Base-by-base conservation (phyloP, 2,888 invertebrate genomes). In the Netelia inedita region DNA sequence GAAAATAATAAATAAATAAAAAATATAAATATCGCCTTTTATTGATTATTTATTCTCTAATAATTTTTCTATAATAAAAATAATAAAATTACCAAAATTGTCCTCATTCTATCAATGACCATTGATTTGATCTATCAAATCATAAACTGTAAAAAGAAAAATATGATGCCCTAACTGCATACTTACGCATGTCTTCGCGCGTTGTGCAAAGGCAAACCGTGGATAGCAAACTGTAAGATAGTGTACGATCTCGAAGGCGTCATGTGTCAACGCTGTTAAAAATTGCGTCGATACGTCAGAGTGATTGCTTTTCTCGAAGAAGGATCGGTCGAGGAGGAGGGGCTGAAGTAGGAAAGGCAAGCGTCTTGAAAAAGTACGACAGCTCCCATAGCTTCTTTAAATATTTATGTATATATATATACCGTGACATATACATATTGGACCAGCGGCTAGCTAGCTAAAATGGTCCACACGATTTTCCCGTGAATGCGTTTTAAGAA, bases 251-350 rank as follows among this genome's bases (percentile, higher is more conserved):
- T 43, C 23, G 14, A 1, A 57, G 21, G 16, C 80, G 57, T 57
- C 65, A 72, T 73, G 72, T 79, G 81, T 85, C 84, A 85, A 75
- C 79, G 55, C 63, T 14, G 80, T 79, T 82, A 83, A 86, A 86
- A 86, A 80, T 85, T 75, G 81, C 81, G 72, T 68, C 86, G 81
- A 86, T 87, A 83, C 83, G 80, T 87, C 87, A 87, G 86, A 85
- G 83, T 69, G 81, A 87, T 87, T 85, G 82, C 78, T 81, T 86
- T 79, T 81, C 84, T 75, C 50, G 41, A 28, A 14, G 57, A 79
- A 73, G n/a, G 28, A 57, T 68, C 65, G 50, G 71, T 75, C 63
- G 53, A 35, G 19, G 43, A 10, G 41, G 59, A 43, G 35, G 46
- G 55, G 46, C 14, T 21, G 21, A 21, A 61, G 53, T 61, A 21